These are phyloP conservation scores for Melanotaenia duboulayi DNA, from an alignment of 2,113 vertebrate species.

Conservation along the genomic window DNA sequence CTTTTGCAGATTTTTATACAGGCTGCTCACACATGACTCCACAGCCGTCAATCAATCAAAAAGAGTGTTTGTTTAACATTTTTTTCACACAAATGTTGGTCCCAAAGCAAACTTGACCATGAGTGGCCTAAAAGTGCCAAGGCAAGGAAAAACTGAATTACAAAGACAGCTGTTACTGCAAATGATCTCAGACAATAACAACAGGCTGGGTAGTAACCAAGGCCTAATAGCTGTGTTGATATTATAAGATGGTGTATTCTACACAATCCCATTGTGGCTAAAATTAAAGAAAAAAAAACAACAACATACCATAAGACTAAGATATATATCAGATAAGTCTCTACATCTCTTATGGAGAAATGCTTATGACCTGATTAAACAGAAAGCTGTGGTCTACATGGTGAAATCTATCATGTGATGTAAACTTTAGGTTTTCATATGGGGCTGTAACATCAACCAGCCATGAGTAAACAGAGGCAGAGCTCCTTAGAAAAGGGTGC, in stretches of 20 bases:
- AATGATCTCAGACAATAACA: constrained; percentile 69
- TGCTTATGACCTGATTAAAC: constrained; percentile 14
- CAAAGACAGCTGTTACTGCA: constrained; percentile 75
- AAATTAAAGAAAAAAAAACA: constrained; percentile 28
- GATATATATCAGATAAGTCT: constrained; percentile 38
- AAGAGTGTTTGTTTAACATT: constrained; percentile 56
- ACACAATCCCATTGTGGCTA: constrained; percentile 64
- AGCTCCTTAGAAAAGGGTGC: not conserved
- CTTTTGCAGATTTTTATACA: constrained; percentile 63
- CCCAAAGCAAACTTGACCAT: constrained; percentile 68
- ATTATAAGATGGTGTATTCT: constrained; percentile 46
- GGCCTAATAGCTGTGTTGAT: constrained; percentile 57
- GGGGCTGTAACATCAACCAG: constrained; percentile 13
- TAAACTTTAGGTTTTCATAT: not conserved
- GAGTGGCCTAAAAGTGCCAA: constrained; percentile 58
- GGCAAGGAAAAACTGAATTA: constrained; percentile 68
- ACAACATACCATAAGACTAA: constrained; percentile 35
- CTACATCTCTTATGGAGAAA: constrained; percentile 9
- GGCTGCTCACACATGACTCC: constrained; percentile 49
- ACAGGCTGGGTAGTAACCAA: constrained; percentile 51
- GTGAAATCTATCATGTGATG: not conserved
- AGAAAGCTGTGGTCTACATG: not conserved
- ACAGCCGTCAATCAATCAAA: constrained; percentile 72
- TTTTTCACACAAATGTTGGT: constrained; percentile 44
- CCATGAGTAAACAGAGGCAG: constrained; percentile 5